Percentiles rank a stretch among this genome's conserved stretches.
phyloP scores from a whole-genome alignment of 2,888 invertebrate genomes.

The Ophion costatus region DNA sequence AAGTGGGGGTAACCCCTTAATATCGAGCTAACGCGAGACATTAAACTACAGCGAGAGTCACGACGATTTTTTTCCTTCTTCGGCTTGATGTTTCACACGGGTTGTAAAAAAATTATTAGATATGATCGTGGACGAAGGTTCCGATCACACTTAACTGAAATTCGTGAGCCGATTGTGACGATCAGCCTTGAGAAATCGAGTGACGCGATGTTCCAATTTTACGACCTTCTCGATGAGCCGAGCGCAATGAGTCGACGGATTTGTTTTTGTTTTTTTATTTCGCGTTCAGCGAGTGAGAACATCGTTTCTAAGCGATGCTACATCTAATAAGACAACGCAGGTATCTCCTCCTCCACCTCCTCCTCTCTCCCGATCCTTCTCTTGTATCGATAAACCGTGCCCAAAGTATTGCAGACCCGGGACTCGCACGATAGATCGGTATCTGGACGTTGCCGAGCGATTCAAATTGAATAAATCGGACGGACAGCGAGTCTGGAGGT shows the following conservation, averaged over 20 bases:
- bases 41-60: not conserved
- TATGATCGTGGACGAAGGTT: not conserved
- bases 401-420: slow-evolving; percentile 17
- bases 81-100: no score
- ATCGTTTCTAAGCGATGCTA: not conserved
- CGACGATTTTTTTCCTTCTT: not conserved
- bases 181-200: slow-evolving; percentile 23
- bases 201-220: slow-evolving; percentile 53
- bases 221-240: slow-evolving; percentile 37
- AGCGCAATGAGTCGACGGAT: slow-evolving; percentile 46
- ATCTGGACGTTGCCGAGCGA: slow-evolving; percentile 51
- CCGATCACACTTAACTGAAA: not conserved
- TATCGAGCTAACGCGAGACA: not conserved
- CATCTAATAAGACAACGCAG: slow-evolving; percentile 30
- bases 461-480: slow-evolving; percentile 78
- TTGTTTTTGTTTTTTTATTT: not conserved
- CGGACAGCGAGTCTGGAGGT: slow-evolving; percentile 50
- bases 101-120: not conserved
- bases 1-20: no score
- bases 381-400: not conserved
- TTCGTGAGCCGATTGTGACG: not conserved
- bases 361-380: not conserved
- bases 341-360: not conserved
- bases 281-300: slow-evolving; percentile 11
- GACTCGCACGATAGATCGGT: slow-evolving; percentile 64